Base-by-base conservation (phyloP, 2,888 invertebrate genomes). In the Panopea generosa region DNA sequence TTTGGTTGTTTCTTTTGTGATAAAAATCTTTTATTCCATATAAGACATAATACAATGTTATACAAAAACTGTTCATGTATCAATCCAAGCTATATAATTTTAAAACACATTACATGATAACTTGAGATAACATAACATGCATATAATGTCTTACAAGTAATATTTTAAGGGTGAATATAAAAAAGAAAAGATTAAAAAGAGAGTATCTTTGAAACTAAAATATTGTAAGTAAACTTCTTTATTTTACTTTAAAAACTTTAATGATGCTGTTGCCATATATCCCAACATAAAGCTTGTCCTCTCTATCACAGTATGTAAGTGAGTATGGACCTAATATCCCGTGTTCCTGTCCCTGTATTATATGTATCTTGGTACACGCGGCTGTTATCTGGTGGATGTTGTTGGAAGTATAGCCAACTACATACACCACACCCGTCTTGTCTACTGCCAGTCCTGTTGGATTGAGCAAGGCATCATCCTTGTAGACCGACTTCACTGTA, bases 321-420 rank as follows among this genome's bases (percentile, higher is more conserved):
- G 50, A 22, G 2, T 14, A 22, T 20, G 50, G 50, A 50, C 20
- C 11, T 2, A 22, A 14, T 2, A 50, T 11, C 3, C 11, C 50
- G 11, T 14, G 11, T 20, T 50, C 11, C 22, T 50, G 4, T 4
- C 33, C 33, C 33, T 7, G 33, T 4, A 33, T 4, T 33, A 33
- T 33, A 4, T 50, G n/a, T 14, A 50, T 50, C 50, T 50, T 50
- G 20, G 50, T 50, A 20, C 50, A 50, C 22, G n/a, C 2, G 11
- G 50, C 18, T 22, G 50, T 22, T 50, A 50, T 50, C 18, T 9
- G n/a, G 22, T 50, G 50, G 20, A 50, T 24, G 20, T 50, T 50
- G 20, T 11, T 50, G 11, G 22, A 50, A 24, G 11, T 20, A 11
- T 22, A 11, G 9, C 50, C 22, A 50, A 18, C n/a, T 24, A 50